Conservation (phyloP, 2,113 vertebrate species). For the Monarcha castaneiventris region DNA sequence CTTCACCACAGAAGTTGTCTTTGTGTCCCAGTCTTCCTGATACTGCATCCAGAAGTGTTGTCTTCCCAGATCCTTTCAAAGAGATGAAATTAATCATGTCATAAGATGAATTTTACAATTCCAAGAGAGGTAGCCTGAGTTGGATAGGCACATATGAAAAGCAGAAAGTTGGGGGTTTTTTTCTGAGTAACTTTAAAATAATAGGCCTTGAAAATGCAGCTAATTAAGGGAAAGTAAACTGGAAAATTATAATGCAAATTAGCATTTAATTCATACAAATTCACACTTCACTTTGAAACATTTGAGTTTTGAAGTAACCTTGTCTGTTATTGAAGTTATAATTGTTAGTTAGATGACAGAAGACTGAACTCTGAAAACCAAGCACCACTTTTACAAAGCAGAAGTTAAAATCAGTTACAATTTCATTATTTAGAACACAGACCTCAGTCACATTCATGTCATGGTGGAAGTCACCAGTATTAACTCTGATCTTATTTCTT, state of each 20-base stretch:
- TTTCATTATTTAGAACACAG: background rate
- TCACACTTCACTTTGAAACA: background rate
- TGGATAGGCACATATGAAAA: background rate
- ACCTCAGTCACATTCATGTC: background rate
- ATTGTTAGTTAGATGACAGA: background rate
- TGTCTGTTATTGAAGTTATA: background rate
- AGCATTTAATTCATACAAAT: background rate
- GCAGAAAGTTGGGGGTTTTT: background rate
- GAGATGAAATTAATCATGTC: background rate
- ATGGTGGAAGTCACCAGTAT: background rate
- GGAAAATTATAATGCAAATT: background rate
- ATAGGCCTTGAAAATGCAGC: background rate
- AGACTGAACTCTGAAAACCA: background rate
- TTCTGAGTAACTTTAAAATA: background rate
- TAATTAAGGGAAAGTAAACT: background rate
- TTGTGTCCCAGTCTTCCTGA: slow-evolving; percentile 82
- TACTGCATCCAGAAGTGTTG: slow-evolving; percentile 88
- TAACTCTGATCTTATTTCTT: background rate
- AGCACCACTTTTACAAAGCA: background rate
- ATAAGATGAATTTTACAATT: background rate
- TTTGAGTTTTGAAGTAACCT: background rate
- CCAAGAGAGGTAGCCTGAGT: background rate
- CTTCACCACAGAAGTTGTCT: slow-evolving; percentile 79
- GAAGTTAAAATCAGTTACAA: background rate
- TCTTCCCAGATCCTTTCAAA: slow-evolving; percentile 89